Base-by-base conservation (phyloP, 2,113 vertebrate genomes). In the Arvicanthis niloticus region DNA sequence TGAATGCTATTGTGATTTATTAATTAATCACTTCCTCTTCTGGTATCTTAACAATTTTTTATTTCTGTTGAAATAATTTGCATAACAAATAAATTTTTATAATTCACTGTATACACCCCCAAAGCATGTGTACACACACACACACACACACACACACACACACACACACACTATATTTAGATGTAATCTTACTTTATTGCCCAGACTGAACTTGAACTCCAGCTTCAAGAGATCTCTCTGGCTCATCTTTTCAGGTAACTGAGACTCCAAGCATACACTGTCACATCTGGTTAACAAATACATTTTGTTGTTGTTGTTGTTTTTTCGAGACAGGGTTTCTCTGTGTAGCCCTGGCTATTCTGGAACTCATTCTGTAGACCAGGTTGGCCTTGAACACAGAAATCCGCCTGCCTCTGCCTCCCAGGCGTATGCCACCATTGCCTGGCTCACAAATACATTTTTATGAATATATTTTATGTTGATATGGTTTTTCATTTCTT, bases 31-130 rank as follows among this genome's bases (percentile, higher is more conserved):
- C 2, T 13, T 56, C 16, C 8, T 70, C 22, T 82, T 40, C 21
- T n/a, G n/a, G 3, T 40, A 11, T 82, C 37, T 95, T 48, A 67
- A 87, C 24, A 80, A 90, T 53, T 77, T 94, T 24, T 65, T 87
- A 24, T 85, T 22, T 89, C 40, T 96, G 17, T 85, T 56, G 34
- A 84, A 95, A 94, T 29, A 51, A 91, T 84, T 87, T 94, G 3
- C 21, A 75, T 87, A 58, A 82, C 48, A n/a, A 93, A 58, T 53
- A 26, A 17, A 37, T 53, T 17, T 68, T 68, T 16, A 68, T 68
- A 34, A 68, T 68, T 68, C 26, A 85, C n/a, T 42, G 12, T 56
- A 45, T 29, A 82, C 5, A 81, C 9, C 62, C 62, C 22, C 24
- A 12, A 51, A 3, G 56, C 21, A 40, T 22, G 45, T 45, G 45